Evolutionary conservation across 1,140 invertebrate species (phyloP).

Genomic region (Microplitis demolitor): DNA sequence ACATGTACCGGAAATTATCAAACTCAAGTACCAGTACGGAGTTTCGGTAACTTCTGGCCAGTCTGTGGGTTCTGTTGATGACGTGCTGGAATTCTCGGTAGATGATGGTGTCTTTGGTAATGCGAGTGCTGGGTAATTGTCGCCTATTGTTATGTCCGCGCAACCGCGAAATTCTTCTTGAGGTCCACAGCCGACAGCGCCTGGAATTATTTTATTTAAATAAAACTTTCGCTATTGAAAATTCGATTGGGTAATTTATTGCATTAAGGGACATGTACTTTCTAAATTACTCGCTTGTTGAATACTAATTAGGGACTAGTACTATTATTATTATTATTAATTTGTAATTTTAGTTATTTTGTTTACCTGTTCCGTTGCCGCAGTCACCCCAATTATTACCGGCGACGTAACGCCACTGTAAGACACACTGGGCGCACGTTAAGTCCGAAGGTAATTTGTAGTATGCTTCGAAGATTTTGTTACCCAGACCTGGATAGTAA

Average conservation of each 20-base stretch:
- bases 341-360: constrained; percentile 33
- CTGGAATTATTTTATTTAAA: constrained; percentile 34
- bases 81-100: constrained; percentile 34
- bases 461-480: constrained; percentile 76
- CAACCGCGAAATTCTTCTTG: constrained; percentile 89
- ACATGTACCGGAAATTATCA: constrained; percentile 56
- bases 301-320: not conserved
- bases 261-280: not conserved
- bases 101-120: constrained; percentile 20
- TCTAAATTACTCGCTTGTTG: no score
- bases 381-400: constrained; percentile 82
- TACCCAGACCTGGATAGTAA: constrained; percentile 79
- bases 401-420: constrained; percentile 83
- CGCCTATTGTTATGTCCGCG: constrained; percentile 77
- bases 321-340: not conserved
- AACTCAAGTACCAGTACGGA: constrained; percentile 51
- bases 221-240: no score
- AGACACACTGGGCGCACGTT: constrained; percentile 77
- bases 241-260: no score
- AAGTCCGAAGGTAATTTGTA: constrained; percentile 71
- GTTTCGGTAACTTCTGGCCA: constrained; percentile 30
- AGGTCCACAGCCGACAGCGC: constrained; percentile 79
- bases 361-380: constrained; percentile 65
- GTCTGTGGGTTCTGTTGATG: constrained; percentile 26
- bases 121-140: constrained; percentile 47